Base-by-base conservation (phyloP, 2,113 vertebrate genomes). In the Neodontobutis hainanensis region DNA sequence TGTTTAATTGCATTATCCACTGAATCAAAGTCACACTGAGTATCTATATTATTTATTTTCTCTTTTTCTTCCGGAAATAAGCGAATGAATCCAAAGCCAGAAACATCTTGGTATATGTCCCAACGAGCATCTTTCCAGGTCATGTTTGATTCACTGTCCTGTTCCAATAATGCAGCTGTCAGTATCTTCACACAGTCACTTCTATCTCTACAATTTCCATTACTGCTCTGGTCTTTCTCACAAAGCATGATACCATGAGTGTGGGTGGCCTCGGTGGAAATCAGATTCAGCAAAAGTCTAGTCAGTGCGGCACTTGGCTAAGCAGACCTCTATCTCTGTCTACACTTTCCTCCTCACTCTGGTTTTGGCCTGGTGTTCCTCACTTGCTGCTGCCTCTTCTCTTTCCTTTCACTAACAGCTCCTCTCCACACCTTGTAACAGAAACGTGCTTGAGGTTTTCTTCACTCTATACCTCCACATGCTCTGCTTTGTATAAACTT, bases 341-440 rank as follows among this genome's bases (percentile, higher is more conserved):
- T 51, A 5, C 52, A 66, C 50, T 11, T 36, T 61, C 45, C 61
- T 3, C 32, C 49, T 57, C 4, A 3, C 8, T 7, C 38, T 10
- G n/a, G 2, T 51, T 35, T 55, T 6, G 2, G 34, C 32, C 34
- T 36, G 6, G 7, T 55, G 6, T 51, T 71, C 34, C 11, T 48
- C 43, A 61, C 56, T 15, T 19, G 51, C 8, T 36, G 16, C 9
- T 38, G 15, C 53, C 38, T 49, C 32, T 59, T 40, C 45, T 66
- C 50, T 38, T 51, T 75, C 35, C 36, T 61, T 43, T 50, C 50
- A 61, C 49, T 73, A 70, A 71, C 65, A 68, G 57, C 6, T 81
- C 64, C 70, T 72, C 56, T 79, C 72, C 61, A 67, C 75, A 62
- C 78, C 75, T 55, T 5, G 40, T 16, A 57, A 68, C 76, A 36